A percentile compares a stretch with the other conserved stretches of the same genome.
Evolutionary conservation across 2,888 invertebrate genomes (phyloP).

Genomic region (Syrista parreyssii): DNA sequence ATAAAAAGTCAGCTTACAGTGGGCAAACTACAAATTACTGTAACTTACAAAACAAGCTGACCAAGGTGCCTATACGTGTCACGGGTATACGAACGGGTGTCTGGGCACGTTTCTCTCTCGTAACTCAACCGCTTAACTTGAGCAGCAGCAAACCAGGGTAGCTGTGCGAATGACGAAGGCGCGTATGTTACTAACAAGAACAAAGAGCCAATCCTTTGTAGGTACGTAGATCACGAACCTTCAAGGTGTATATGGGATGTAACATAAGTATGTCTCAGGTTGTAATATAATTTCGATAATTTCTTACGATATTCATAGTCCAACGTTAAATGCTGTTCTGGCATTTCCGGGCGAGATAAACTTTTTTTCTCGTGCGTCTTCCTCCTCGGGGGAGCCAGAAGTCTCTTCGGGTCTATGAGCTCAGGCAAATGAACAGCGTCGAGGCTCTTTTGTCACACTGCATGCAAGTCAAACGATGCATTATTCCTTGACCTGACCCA

Average conservation of each 20-base stretch:
- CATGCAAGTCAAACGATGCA: constrained; percentile 63
- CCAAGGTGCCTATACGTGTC: not conserved
- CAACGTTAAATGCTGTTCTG: not conserved
- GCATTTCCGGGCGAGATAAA: not conserved
- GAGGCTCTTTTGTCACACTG: constrained; percentile 46
- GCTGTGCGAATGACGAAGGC: not conserved
- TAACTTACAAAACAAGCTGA: not conserved
- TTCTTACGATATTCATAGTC: not conserved
- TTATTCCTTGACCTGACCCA: constrained; percentile 66
- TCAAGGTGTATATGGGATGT: not conserved
- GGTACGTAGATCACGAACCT: not conserved
- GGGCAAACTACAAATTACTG: not conserved
- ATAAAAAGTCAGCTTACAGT: constrained; percentile 1
- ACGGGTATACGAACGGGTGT: not conserved
- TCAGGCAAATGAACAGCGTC: constrained; percentile 30
- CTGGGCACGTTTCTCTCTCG: not conserved
- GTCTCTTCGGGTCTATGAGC: not conserved
- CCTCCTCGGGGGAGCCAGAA: not conserved
- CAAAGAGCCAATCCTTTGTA: not conserved
- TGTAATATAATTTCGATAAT: not conserved
- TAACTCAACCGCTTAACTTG: not conserved
- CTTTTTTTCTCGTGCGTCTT: not conserved
- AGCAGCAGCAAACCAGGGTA: not conserved
- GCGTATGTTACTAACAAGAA: not conserved
- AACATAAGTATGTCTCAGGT: not conserved